Evolutionary conservation across 2,113 vertebrate species (phyloP), one percentile per base, ranked within the genome.

Genomic region (Pionites leucogaster): DNA sequence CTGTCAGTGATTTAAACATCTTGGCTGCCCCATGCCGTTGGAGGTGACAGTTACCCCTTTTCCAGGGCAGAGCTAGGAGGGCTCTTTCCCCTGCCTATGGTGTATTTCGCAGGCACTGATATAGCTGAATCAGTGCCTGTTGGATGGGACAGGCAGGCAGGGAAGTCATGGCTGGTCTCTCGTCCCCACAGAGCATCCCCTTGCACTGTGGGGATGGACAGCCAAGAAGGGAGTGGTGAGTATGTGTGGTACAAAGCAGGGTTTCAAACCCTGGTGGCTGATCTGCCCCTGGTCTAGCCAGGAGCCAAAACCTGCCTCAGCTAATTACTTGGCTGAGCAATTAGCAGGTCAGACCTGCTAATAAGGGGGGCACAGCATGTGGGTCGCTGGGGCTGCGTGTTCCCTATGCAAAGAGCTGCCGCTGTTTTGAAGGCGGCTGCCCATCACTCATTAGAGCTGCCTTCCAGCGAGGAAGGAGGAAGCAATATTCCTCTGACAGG

Each of bases 401-500:
- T 92, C 28, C 27, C 83, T 57, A 8, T 47, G 23, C 52, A 6
- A 10, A 78, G 91, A 86, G 93, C 89, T 15, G 79, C 70, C 1
- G 57, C 7, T 41, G 79, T 27, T 76, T 80, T 2, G 76, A 57
- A 29, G 4, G 6, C 5, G 31, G 47, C 95, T 95, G 94, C 95
- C 82, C 90, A 69, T 67, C 64, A 46, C 90, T 90, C 90, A 87
- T 92, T 93, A 88, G 86, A 82, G 85, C 88, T 86, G 85, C 93
- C 69, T 86, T 65, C 78, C 78, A 72, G 17, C 5, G 39, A 64
- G 88, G 72, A 31, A 47, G 96, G 75, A 93, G 86, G 96, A 94
- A 96, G 88, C 17, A 59, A 86, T 95, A 93, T 95, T 70, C 70
- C 93, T 75, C 1, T 76, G 95, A 70, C 97, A 94, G 94, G 93